A percentile compares a stretch with the other conserved stretches of the same genome.
Conservation (phyloP, 2,113 vertebrate species). For the Thalassoma bifasciatum region DNA sequence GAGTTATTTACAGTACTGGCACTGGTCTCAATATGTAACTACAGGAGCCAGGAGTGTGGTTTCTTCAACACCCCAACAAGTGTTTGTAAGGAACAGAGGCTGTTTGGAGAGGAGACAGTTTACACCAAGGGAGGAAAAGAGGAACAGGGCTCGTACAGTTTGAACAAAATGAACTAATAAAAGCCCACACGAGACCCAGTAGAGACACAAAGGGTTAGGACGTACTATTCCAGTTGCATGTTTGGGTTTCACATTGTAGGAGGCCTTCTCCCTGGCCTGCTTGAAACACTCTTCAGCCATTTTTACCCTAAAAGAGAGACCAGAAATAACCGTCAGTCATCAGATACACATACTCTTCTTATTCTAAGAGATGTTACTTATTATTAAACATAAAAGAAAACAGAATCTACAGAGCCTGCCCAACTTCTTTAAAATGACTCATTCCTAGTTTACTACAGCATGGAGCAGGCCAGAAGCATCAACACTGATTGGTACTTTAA, state of each 20-base stretch:
- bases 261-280: constrained; percentile 90
- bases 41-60: constrained; percentile 29
- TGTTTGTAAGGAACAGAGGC: constrained; percentile 30
- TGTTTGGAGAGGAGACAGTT: constrained; percentile 22
- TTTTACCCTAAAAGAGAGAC: constrained; percentile 86
- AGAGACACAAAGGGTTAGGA: constrained; percentile 31
- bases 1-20: constrained; percentile 57
- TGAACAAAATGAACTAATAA: neutral
- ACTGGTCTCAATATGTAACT: constrained; percentile 15
- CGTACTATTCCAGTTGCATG: constrained; percentile 94
- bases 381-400: constrained; percentile 10
- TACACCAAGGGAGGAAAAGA: constrained; percentile 11
- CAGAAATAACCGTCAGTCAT: neutral
- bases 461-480: constrained; percentile 2
- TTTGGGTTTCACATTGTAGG: constrained; percentile 93
- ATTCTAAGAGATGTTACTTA: constrained; percentile 18
- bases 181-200: constrained; percentile 7
- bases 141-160: neutral
- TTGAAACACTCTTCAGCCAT: constrained; percentile 91
- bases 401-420: constrained; percentile 33
- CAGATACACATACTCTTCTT: neutral
- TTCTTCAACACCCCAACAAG: constrained; percentile 27
- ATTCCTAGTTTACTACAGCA: constrained; percentile 36
- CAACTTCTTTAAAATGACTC: constrained; percentile 44
- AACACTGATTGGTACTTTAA: constrained; percentile 27